Evolutionary conservation across 2,888 invertebrate genomes (phyloP).

Genomic region (Cordylochernes scorpioides): DNA sequence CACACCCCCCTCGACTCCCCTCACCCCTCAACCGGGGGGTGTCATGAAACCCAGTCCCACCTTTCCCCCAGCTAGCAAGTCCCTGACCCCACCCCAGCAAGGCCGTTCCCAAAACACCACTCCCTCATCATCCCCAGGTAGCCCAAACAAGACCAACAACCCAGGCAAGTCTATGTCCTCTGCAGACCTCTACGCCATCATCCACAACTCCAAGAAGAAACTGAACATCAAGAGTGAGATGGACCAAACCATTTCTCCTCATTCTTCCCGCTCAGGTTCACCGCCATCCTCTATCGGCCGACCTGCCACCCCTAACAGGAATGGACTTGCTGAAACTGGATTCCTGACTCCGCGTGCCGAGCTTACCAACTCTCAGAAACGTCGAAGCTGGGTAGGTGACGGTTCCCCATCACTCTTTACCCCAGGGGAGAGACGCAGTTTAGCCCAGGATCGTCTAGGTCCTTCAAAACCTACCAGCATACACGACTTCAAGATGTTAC

Average conservation of each 20-base stretch:
- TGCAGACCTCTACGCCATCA: slow-evolving; percentile 15
- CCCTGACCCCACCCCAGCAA: not conserved
- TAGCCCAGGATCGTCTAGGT: slow-evolving; percentile 16
- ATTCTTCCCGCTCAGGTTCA: slow-evolving; percentile 12
- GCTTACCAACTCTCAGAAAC: not conserved
- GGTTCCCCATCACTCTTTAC: slow-evolving; percentile 2
- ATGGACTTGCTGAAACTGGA: slow-evolving; percentile 7
- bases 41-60: too few species aligned
- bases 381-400: slow-evolving; percentile 8
- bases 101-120: not conserved
- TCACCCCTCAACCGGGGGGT: too few species aligned
- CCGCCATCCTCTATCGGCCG: slow-evolving; percentile 3
- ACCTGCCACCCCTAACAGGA: slow-evolving; percentile 2
- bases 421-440: slow-evolving; percentile 6
- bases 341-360: slow-evolving; percentile 4
- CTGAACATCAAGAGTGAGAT: slow-evolving; percentile 15
- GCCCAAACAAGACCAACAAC: not conserved
- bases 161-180: too few species aligned
- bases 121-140: not conserved
- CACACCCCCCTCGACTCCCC: too few species aligned
- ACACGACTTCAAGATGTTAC: slow-evolving; percentile 50
- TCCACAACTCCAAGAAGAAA: slow-evolving; percentile 16
- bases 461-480: slow-evolving; percentile 40
- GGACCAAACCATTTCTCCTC: slow-evolving; percentile 13
- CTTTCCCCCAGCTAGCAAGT: not conserved